Percentiles rank a stretch among this genome's conserved stretches.
These are phyloP conservation scores for Ceratothoa steindachneri DNA, from an alignment of 2,888 invertebrate genomes.

Conservation along the genomic window DNA sequence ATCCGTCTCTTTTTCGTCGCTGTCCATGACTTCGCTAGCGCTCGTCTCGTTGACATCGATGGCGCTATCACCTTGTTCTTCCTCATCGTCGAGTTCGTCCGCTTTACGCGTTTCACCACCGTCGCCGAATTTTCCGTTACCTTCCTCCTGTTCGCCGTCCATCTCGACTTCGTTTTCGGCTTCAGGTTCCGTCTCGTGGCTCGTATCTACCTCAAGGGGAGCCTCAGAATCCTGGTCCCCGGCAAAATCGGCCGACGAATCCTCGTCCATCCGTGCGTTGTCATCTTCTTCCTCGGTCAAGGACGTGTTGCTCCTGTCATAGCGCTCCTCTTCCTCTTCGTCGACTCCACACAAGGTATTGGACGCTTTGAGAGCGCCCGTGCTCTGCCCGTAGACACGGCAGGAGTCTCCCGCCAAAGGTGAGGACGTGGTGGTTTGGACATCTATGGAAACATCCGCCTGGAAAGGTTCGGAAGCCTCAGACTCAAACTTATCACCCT, in stretches of 20 bases:
- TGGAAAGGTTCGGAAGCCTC: neutral
- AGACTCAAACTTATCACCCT: neutral
- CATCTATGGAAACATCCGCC: too few species aligned
- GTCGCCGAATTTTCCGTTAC: neutral
- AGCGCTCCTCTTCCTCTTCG: neutral
- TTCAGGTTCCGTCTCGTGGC: conserved; percentile 45
- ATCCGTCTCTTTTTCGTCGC: conserved; percentile 39
- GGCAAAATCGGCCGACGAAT: conserved; percentile 30
- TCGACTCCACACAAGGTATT: neutral
- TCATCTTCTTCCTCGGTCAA: conserved; percentile 16
- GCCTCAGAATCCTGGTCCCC: conserved; percentile 45
- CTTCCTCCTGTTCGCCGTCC: conserved; percentile 9
- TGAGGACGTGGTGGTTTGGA: neutral
- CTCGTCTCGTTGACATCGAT: conserved; percentile 37
- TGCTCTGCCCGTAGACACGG: neutral
- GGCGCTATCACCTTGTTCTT: conserved; percentile 37
- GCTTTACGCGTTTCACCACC: conserved; percentile 6
- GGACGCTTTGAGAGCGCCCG: too few species aligned
- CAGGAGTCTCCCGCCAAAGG: neutral
- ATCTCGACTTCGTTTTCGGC: conserved; percentile 26
- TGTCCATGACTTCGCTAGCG: conserved; percentile 34
- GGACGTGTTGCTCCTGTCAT: neutral
- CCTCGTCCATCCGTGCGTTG: conserved; percentile 7
- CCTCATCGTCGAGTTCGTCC: conserved; percentile 9
- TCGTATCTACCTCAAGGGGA: conserved; percentile 44